Evolutionary conservation across 2,113 vertebrate genomes (phyloP).

Genomic region (Origma solitaria): DNA sequence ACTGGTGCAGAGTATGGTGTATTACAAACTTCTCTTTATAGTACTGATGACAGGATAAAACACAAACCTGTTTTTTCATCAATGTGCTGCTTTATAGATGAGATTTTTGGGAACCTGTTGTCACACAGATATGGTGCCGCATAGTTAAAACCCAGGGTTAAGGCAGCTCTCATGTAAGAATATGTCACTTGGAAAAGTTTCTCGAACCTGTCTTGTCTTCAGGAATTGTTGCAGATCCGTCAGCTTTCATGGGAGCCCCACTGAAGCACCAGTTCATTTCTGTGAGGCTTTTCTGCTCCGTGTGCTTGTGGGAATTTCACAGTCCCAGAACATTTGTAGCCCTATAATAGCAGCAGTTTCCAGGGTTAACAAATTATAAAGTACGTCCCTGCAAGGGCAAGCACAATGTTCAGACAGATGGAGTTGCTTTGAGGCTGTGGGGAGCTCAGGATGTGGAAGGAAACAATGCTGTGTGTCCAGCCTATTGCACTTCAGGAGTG

Average conservation of each 20-base stretch:
- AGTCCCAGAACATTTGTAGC: neutral
- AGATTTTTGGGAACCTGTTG: neutral
- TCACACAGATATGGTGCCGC: neutral
- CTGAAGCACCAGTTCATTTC: neutral
- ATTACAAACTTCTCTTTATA: neutral
- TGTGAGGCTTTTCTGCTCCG: neutral
- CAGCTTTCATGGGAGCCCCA: neutral
- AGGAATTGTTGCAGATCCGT: neutral
- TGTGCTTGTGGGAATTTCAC: neutral
- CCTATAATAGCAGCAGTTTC: neutral
- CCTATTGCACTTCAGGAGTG: neutral
- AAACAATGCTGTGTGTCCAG: neutral
- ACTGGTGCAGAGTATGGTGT: neutral
- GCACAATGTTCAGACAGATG: rapidly evolving
- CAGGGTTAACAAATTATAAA: neutral
- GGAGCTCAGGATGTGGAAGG: neutral
- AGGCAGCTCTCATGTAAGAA: neutral
- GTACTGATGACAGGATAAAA: neutral
- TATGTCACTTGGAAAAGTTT: neutral
- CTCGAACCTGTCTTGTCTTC: neutral
- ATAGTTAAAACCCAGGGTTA: neutral
- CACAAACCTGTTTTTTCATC: neutral
- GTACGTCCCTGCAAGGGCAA: neutral
- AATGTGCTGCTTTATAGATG: neutral
- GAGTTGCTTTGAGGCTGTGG: neutral